These are phyloP conservation scores for Brenthis daphne DNA, from an alignment of 2,888 invertebrate genomes.

Conservation along the genomic window DNA sequence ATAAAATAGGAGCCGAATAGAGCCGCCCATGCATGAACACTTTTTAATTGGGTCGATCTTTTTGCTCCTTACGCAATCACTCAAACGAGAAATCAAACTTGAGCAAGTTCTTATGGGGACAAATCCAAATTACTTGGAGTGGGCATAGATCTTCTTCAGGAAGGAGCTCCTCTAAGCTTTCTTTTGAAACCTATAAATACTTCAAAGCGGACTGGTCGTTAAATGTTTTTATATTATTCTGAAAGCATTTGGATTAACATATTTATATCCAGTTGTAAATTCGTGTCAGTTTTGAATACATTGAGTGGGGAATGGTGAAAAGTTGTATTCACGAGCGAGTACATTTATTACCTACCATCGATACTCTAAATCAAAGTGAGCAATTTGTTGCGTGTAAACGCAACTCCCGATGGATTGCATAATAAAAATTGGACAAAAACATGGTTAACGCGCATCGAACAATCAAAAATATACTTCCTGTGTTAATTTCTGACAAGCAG, in stretches of 20 bases:
- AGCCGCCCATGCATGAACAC: conserved; percentile 77
- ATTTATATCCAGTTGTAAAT: conserved; percentile 26
- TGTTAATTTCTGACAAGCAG: conserved; percentile 80
- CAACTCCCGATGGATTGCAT: conserved; percentile 68
- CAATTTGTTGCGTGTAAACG: conserved; percentile 73
- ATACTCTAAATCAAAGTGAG: conserved; percentile 65
- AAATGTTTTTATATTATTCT: conserved; percentile 24
- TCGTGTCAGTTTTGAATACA: conserved; percentile 28
- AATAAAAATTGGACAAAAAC: conserved; percentile 71
- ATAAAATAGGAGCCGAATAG: conserved; percentile 78
- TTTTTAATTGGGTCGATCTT: conserved; percentile 78
- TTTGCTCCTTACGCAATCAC: conserved; percentile 68
- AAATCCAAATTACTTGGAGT: conserved; percentile 30
- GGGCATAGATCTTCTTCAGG: conserved; percentile 29
- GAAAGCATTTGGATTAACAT: conserved; percentile 18
- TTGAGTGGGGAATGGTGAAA: conserved; percentile 33
- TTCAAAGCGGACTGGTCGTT: conserved; percentile 27
- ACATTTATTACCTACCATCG: conserved; percentile 43
- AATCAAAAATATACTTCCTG: conserved; percentile 74
- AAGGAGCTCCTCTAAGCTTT: conserved; percentile 33
- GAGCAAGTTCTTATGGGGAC: conserved; percentile 49
- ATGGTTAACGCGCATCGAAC: conserved; percentile 60
- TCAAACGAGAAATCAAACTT: conserved; percentile 72
- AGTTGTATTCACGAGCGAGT: conserved; percentile 35
- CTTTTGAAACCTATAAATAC: conserved; percentile 35